Percentiles rank a stretch among this genome's conserved stretches.
Conservation (phyloP, 2,113 vertebrate genomes). For the Pheucticus melanocephalus region DNA sequence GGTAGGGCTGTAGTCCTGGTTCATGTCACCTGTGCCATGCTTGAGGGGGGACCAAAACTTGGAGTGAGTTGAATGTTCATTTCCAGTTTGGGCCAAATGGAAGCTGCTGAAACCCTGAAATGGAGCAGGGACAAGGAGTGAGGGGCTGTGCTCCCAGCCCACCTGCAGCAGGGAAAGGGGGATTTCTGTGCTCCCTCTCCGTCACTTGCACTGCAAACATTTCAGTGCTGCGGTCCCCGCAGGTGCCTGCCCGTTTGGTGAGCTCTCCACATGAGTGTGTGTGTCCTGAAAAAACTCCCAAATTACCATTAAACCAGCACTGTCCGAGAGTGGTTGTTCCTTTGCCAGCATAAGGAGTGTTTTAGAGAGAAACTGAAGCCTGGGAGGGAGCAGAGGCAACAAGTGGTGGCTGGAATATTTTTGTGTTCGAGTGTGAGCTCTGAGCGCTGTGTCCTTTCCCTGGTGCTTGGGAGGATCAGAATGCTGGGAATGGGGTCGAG, state of each 20-base stretch:
- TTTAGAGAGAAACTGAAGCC: not conserved
- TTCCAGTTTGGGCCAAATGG: not conserved
- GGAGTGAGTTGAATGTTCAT: not conserved
- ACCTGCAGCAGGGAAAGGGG: not conserved
- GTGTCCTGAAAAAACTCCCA: not conserved
- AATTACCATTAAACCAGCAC: accelerated
- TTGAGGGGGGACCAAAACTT: not conserved
- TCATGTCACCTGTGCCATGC: not conserved
- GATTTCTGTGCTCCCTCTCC: not conserved
- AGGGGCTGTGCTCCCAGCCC: not conserved
- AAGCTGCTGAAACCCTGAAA: not conserved
- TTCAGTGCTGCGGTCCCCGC: accelerated
- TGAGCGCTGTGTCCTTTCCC: not conserved
- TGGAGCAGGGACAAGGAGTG: not conserved
- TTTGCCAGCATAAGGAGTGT: not conserved
- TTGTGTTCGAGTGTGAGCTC: not conserved
- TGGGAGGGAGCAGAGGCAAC: not conserved
- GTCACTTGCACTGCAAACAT: not conserved
- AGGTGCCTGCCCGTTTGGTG: not conserved
- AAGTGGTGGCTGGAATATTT: not conserved
- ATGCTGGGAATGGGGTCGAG: not conserved
- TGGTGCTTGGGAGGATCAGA: not conserved
- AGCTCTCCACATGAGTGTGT: too few relatives aligned
- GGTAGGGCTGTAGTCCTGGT: not conserved
- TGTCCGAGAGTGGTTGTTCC: not conserved